A percentile compares a stretch with the other conserved stretches of the same genome.
phyloP scores from a whole-genome alignment of 2,797 vertebrate species.

The Buphagus erythrorhynchus region DNA sequence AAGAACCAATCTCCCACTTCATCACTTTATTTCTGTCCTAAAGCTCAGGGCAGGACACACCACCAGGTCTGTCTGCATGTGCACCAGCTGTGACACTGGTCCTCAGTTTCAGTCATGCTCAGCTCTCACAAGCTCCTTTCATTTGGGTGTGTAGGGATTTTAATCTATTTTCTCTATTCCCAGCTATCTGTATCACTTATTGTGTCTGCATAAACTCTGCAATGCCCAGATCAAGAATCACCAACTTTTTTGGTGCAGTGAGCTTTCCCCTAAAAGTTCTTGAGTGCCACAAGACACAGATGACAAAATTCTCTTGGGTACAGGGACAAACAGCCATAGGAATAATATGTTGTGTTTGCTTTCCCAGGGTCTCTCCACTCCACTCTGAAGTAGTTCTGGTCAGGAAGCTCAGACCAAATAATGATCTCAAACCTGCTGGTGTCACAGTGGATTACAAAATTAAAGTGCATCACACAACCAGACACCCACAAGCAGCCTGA shows the following conservation, averaged over 20 bases:
- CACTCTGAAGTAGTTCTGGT: neutral
- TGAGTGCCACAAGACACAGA: neutral
- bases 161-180: neutral
- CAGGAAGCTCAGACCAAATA: neutral
- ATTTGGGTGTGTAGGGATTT: neutral
- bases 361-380: neutral
- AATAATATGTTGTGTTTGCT: neutral
- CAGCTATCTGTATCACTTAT: neutral
- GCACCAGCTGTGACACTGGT: neutral
- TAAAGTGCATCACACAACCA: neutral
- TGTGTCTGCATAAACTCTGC: neutral
- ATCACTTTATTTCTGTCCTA: neutral
- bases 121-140: neutral
- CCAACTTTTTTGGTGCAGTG: neutral
- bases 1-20: neutral
- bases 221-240: neutral
- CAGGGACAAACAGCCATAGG: neutral
- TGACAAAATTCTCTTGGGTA: neutral
- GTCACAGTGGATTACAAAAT: neutral
- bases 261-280: neutral
- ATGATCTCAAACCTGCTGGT: neutral
- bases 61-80: neutral
- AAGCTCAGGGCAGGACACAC: neutral
- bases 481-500: neutral
- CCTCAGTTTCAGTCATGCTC: neutral